Conservation (phyloP, 2,113 vertebrate species). For the Clarias magur region DNA sequence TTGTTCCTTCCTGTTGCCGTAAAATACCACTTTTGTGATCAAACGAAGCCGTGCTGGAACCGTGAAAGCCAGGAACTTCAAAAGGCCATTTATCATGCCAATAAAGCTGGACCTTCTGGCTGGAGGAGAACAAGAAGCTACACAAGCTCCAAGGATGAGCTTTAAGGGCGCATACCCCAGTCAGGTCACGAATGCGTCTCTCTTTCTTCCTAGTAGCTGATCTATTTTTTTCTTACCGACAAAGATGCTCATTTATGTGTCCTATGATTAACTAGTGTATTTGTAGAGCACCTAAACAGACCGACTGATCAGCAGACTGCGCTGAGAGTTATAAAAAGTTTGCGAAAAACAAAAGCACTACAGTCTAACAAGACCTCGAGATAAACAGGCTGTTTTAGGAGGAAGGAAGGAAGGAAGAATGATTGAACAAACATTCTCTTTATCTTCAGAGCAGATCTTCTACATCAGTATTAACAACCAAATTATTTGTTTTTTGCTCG, state of each 20-base stretch:
- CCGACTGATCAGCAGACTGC: constrained; percentile 27
- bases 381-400: background rate
- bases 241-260: constrained; percentile 1
- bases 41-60: constrained; percentile 3
- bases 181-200: background rate
- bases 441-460: background rate
- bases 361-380: background rate
- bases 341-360: background rate
- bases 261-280: constrained; percentile 11
- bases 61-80: constrained; percentile 21
- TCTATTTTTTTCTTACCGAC: background rate
- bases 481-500: background rate
- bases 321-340: background rate
- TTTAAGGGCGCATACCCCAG: constrained; percentile 1
- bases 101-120: constrained; percentile 33
- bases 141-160: constrained; percentile 8
- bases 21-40: constrained; percentile 23
- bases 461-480: background rate
- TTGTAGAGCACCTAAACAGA: background rate
- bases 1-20: background rate
- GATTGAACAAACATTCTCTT: background rate
- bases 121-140: constrained; percentile 34
- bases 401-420: background rate
- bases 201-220: background rate
- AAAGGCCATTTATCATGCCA: constrained; percentile 7